Evolutionary conservation across 2,888 invertebrate genomes (phyloP).

Genomic region (Hydriomena furcata): DNA sequence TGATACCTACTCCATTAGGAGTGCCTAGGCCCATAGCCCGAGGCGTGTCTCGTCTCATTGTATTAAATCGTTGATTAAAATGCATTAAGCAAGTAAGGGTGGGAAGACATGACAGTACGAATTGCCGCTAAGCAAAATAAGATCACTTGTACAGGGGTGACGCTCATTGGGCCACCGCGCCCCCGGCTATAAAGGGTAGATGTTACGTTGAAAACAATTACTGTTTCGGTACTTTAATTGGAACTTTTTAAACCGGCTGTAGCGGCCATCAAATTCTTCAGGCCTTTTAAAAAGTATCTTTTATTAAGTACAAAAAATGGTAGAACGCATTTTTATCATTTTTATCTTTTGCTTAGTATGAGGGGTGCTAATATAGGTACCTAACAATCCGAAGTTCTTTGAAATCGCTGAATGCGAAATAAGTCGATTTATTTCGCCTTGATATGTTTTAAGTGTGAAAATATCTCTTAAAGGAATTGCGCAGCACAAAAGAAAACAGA

Average conservation of each 20-base stretch:
- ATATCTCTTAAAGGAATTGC: no score
- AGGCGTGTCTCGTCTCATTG: conserved; percentile 13
- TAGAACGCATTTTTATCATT: background rate
- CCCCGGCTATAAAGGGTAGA: conserved; percentile 15
- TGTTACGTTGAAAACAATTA: conserved; percentile 22
- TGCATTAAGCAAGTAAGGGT: conserved; percentile 29
- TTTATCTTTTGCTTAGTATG: background rate
- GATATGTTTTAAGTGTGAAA: no score
- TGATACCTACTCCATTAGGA: no score
- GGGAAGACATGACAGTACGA: conserved; percentile 8
- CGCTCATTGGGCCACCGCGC: conserved; percentile 7
- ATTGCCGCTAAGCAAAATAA: conserved; percentile 22
- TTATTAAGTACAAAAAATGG: background rate
- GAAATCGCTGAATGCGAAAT: no score
- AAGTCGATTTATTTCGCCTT: no score
- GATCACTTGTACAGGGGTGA: conserved; percentile 20
- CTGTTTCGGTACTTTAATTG: conserved; percentile 16
- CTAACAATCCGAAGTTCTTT: no score
- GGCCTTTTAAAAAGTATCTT: background rate
- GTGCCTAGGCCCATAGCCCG: conserved; percentile 6
- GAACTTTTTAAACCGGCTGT: conserved; percentile 16
- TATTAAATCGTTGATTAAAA: conserved; percentile 33
- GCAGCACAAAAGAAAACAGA: background rate
- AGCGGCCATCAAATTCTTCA: conserved; percentile 6
- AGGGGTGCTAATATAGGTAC: no score